These are phyloP conservation scores for Bombylius major DNA, from an alignment of 2,888 invertebrate genomes.

Conservation along the genomic window DNA sequence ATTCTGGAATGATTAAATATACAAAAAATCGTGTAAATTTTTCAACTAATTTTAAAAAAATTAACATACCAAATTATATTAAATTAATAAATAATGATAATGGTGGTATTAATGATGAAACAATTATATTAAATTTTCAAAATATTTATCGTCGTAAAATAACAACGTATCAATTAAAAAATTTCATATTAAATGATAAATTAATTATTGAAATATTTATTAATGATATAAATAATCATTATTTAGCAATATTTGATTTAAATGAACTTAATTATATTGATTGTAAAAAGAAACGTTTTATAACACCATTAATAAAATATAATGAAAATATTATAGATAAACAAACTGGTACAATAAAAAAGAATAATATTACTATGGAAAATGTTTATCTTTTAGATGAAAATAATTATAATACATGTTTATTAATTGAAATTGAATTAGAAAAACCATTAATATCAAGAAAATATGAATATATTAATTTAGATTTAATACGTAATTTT, in stretches of 20 bases:
- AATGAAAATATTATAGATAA: background rate
- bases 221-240: background rate
- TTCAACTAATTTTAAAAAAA: background rate
- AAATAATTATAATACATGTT: slow-evolving; percentile 1
- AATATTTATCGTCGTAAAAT: background rate
- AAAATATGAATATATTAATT: background rate
- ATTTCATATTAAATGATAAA: background rate
- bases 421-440: background rate
- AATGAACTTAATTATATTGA: background rate
- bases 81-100: background rate
- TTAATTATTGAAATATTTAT: background rate
- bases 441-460: background rate
- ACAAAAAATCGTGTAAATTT: background rate
- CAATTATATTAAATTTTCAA: background rate
- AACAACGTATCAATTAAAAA: background rate
- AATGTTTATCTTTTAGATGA: background rate
- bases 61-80: background rate
- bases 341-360: background rate
- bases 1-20: background rate
- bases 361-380: background rate
- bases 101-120: background rate
- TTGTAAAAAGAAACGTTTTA: background rate
- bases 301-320: background rate
- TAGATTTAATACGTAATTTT: background rate
- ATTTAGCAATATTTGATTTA: background rate